Percentiles rank a stretch among this genome's conserved stretches.
These are phyloP conservation scores for Heliconius melpomene DNA, from an alignment of 1,140 invertebrate species.

Conservation along the genomic window DNA sequence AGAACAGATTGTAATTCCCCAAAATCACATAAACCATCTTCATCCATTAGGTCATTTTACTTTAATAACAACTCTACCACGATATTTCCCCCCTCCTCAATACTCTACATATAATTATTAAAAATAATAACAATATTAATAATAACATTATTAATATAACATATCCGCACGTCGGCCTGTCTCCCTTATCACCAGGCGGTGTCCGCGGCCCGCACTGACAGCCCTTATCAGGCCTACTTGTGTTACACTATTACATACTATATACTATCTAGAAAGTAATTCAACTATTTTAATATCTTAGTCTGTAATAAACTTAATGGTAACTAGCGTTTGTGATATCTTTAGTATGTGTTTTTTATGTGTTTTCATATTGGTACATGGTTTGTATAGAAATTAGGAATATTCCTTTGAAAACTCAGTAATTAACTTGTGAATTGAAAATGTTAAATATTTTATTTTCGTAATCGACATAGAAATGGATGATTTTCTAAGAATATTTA, in stretches of 20 bases:
- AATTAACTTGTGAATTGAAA: background rate
- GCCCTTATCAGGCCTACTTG: constrained; percentile 15
- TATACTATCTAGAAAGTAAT: background rate
- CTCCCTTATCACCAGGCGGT: constrained; percentile 19
- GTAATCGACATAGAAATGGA: too few relatives aligned
- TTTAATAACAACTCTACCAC: background rate
- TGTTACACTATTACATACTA: constrained; percentile 21
- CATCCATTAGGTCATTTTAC: background rate
- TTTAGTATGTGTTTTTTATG: background rate
- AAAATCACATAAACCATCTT: too few relatives aligned
- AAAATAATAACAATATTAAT: background rate
- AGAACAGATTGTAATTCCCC: too few relatives aligned
- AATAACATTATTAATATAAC: constrained; percentile 5
- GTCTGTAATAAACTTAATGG: background rate
- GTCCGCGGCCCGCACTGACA: constrained; percentile 18
- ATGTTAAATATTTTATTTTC: too few relatives aligned
- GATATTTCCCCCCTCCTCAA: background rate
- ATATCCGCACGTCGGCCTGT: constrained; percentile 6
- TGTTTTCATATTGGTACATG: background rate
- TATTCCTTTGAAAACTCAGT: background rate
- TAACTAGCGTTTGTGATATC: background rate
- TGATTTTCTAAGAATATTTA: too few relatives aligned
- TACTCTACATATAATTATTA: background rate
- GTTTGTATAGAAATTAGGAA: background rate
- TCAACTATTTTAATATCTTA: background rate